Evolutionary conservation across 2,113 vertebrate genomes (phyloP).

Genomic region (Saccopteryx bilineata): DNA sequence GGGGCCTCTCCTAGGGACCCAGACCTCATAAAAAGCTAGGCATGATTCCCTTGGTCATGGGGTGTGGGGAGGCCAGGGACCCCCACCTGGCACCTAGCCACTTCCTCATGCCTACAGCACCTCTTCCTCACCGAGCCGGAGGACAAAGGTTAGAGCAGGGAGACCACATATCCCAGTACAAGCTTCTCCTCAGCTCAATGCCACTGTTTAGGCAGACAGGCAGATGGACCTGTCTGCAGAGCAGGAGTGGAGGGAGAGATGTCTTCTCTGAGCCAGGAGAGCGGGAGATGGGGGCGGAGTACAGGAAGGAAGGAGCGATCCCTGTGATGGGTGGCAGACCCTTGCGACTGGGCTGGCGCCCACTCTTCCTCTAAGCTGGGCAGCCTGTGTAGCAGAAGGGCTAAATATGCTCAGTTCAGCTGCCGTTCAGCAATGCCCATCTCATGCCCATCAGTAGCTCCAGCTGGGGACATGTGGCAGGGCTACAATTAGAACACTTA

Average conservation of each 20-base stretch:
- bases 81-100: background rate
- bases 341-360: background rate
- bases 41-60: background rate
- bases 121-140: background rate
- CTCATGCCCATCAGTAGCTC: background rate
- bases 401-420: background rate
- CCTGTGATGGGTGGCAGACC: rapidly evolving
- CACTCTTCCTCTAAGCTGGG: background rate
- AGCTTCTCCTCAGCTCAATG: background rate
- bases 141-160: background rate
- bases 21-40: slow-evolving; percentile 85
- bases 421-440: background rate
- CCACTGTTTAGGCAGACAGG: background rate
- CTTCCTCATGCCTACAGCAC: background rate
- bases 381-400: background rate
- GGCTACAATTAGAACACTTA: slow-evolving; percentile 54
- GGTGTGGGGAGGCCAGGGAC: background rate
- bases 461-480: background rate
- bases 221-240: background rate
- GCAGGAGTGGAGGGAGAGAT: too few species aligned
- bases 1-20: background rate
- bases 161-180: background rate
- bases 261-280: background rate
- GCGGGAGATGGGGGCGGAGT: background rate
- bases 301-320: background rate